These are phyloP conservation scores for Martes martes DNA, from an alignment of 2,113 vertebrate species.

Conservation along the genomic window DNA sequence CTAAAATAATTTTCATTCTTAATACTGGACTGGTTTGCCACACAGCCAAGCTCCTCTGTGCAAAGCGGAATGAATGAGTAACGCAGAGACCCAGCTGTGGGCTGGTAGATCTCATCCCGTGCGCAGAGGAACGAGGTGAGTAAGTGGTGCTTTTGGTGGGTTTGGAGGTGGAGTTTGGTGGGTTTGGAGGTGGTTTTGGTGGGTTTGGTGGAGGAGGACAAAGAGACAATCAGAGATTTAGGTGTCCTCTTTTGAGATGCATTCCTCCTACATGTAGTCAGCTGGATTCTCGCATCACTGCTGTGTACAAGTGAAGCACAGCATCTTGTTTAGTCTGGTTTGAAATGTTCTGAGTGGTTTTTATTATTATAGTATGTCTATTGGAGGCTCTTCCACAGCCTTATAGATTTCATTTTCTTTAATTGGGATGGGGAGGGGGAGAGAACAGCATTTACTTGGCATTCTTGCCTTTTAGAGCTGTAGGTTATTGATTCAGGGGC, in stretches of 20 bases:
- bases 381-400: slow-evolving; percentile 49
- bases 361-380: slow-evolving; percentile 53
- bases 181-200: background rate
- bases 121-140: background rate
- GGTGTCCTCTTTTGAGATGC: background rate
- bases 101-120: background rate
- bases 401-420: slow-evolving; percentile 75
- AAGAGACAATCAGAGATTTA: background rate
- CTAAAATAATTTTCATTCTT: slow-evolving; percentile 17
- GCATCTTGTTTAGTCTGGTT: slow-evolving; percentile 54
- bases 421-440: slow-evolving; percentile 62
- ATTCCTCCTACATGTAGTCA: background rate
- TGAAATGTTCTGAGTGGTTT: slow-evolving; percentile 43
- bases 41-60: background rate
- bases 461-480: slow-evolving; percentile 71
- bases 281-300: background rate
- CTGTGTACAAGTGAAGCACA: background rate
- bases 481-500: slow-evolving; percentile 75
- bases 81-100: background rate
- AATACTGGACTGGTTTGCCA: background rate
- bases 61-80: background rate
- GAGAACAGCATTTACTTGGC: slow-evolving; percentile 61
- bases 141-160: background rate
- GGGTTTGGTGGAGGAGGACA: background rate
- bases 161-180: background rate